Conservation (phyloP, 2,797 vertebrate species). For the Austrolebias charrua region DNA sequence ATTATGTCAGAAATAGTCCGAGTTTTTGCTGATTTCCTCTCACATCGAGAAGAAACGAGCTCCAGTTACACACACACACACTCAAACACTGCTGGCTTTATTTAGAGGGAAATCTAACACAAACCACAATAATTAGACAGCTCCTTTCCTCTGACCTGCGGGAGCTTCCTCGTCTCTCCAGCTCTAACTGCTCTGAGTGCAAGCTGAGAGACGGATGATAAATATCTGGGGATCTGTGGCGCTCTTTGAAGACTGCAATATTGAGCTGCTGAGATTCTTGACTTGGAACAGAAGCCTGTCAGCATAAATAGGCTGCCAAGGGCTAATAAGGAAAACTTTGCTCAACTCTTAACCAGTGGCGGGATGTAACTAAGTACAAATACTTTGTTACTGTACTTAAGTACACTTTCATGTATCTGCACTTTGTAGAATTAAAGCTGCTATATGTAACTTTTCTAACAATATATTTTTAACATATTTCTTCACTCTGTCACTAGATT, state of each 20-base stretch:
- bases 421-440: no score
- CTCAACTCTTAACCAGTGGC: no score
- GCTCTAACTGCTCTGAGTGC: conserved; percentile 31
- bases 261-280: conserved; percentile 47
- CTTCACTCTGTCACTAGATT: no score
- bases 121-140: conserved; percentile 61
- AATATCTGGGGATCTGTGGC: conserved; percentile 54
- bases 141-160: conserved; percentile 47
- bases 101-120: conserved; percentile 62
- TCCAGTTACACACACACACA: conserved; percentile 40
- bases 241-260: conserved; percentile 57
- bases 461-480: no score
- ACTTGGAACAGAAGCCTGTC: conserved; percentile 45
- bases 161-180: conserved; percentile 46
- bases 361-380: no score
- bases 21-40: conserved; percentile 40
- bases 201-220: conserved; percentile 42
- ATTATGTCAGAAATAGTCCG: conserved; percentile 61
- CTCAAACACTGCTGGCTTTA: conserved; percentile 52
- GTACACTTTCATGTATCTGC: no score
- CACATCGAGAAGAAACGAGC: conserved; percentile 48
- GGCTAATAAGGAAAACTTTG: conserved; percentile 44
- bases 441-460: no score
- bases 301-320: conserved; percentile 49
- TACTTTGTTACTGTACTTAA: no score